phyloP scores from a whole-genome alignment of 1,140 invertebrate species.

The Anthonomus grandis region DNA sequence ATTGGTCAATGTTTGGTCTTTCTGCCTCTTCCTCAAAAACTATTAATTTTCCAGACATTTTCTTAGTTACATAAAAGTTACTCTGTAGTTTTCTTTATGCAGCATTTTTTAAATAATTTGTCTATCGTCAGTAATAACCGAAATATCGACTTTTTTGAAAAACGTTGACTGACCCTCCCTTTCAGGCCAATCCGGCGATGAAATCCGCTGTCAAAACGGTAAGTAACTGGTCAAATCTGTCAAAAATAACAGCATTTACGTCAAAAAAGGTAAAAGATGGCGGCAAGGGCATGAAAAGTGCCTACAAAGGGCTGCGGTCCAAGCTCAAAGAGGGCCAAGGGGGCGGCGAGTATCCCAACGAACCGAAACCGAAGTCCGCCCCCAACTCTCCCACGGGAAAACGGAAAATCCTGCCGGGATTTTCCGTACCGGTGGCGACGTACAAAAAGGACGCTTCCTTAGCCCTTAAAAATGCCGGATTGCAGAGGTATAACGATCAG shows the following conservation, averaged over 20 bases:
- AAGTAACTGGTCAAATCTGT: slow-evolving; percentile 47
- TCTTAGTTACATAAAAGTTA: too few relatives aligned
- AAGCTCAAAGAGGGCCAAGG: slow-evolving; percentile 51
- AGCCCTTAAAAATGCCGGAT: slow-evolving; percentile 49
- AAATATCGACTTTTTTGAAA: slow-evolving; percentile 14
- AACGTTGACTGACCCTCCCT: too few relatives aligned
- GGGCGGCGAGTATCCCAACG: slow-evolving; percentile 43
- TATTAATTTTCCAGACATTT: too few relatives aligned
- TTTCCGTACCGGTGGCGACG: slow-evolving; percentile 50
- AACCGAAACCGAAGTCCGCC: slow-evolving; percentile 59
- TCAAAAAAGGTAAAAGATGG: slow-evolving; percentile 68
- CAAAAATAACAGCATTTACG: not conserved
- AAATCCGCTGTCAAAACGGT: slow-evolving; percentile 79
- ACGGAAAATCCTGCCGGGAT: slow-evolving; percentile 50
- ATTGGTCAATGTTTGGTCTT: too few relatives aligned
- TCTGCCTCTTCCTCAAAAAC: too few relatives aligned
- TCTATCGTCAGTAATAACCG: too few relatives aligned
- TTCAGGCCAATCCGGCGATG: slow-evolving; percentile 74
- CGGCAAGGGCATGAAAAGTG: slow-evolving; percentile 70
- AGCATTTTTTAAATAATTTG: too few relatives aligned
- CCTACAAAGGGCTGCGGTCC: slow-evolving; percentile 70
- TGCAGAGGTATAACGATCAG: slow-evolving; percentile 42
- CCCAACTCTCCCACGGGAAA: slow-evolving; percentile 64
- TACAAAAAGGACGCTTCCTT: slow-evolving; percentile 54
- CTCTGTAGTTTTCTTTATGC: too few relatives aligned